Evolutionary conservation across 2,113 vertebrate species (phyloP).

Genomic region (Vulpes vulpes): DNA sequence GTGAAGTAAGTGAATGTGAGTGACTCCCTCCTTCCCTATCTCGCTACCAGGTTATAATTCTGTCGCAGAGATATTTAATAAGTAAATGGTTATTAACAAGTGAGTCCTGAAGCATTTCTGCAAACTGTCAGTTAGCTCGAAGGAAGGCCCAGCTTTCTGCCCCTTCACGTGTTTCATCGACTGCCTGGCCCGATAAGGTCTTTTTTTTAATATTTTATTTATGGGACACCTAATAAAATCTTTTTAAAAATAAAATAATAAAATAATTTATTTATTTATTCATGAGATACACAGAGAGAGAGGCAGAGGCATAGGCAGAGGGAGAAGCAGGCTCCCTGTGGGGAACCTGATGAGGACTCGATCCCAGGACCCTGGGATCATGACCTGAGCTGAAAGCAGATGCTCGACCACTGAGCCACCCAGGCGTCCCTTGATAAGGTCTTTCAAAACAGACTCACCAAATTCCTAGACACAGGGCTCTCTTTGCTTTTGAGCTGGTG

Average conservation of each 20-base stretch:
- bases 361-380: too few relatives aligned
- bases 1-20: background rate
- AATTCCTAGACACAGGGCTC: background rate
- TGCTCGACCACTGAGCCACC: too few relatives aligned
- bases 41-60: background rate
- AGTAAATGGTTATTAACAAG: background rate
- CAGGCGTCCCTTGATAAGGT: background rate
- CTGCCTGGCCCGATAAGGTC: background rate
- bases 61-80: background rate
- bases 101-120: background rate
- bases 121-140: background rate
- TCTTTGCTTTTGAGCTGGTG: background rate
- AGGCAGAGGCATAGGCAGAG: too few relatives aligned
- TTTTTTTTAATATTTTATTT: too few relatives aligned
- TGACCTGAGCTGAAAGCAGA: too few relatives aligned
- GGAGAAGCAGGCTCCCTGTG: too few relatives aligned
- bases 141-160: background rate
- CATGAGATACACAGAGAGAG: too few relatives aligned
- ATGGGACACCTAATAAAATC: too few relatives aligned
- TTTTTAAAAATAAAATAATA: too few relatives aligned
- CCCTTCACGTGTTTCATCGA: background rate
- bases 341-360: too few relatives aligned
- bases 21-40: background rate
- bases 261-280: too few relatives aligned
- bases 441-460: background rate